Evolutionary conservation across 2,888 invertebrate genomes (phyloP).

Genomic region (Drosophila setosimentum): DNA sequence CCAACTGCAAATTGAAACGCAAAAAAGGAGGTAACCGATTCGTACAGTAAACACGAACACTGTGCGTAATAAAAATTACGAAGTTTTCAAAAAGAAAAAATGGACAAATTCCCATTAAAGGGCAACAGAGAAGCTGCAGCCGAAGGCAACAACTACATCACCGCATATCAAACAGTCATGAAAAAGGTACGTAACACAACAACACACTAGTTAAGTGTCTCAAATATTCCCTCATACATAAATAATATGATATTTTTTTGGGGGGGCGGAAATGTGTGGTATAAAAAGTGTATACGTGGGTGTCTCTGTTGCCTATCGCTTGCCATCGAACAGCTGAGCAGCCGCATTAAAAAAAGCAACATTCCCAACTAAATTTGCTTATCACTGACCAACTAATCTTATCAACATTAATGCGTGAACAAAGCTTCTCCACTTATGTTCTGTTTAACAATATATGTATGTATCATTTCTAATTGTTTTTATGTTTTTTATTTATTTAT

Average conservation of each 20-base stretch:
- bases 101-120: constrained; percentile 91
- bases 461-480: background rate
- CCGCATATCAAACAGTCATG: constrained; percentile 88
- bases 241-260: constrained; percentile 20
- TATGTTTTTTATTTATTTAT: background rate
- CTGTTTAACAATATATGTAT: background rate
- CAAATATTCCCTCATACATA: constrained; percentile 8
- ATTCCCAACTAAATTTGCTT: background rate
- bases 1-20: constrained; percentile 61
- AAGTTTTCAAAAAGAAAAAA: constrained; percentile 82
- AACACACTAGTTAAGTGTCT: background rate
- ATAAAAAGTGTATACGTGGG: constrained; percentile 59
- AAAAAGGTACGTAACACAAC: constrained; percentile 86
- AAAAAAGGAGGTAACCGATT: constrained; percentile 33
- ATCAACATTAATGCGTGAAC: constrained; percentile 57
- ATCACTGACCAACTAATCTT: constrained; percentile 48
- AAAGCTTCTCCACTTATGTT: constrained; percentile 26
- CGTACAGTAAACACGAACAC: constrained; percentile 5
- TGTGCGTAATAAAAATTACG: constrained; percentile 6
- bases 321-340: constrained; percentile 39
- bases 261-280: constrained; percentile 62
- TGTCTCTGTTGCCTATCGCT: constrained; percentile 11
- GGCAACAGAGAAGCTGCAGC: constrained; percentile 86
- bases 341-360: constrained; percentile 1
- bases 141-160: constrained; percentile 86